phyloP scores from a whole-genome alignment of 35 echinoderm and acorn worm genomes.

The Amphiura filiformis region DNA sequence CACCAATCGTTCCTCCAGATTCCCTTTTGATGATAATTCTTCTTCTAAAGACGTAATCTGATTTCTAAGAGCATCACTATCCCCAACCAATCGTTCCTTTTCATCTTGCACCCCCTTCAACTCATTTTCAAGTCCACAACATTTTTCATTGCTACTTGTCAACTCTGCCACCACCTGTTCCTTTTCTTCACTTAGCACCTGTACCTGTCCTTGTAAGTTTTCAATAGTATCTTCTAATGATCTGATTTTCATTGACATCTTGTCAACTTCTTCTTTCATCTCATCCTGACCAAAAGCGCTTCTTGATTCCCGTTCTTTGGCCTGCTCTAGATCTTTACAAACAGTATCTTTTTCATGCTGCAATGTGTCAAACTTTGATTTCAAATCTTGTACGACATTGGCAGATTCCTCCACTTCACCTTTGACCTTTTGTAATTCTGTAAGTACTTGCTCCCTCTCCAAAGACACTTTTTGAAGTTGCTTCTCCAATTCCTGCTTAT shows the following conservation, averaged over 20 bases:
- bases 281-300: neutral
- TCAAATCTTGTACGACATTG: neutral
- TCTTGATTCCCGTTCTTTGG: neutral
- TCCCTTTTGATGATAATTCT: conserved; percentile 10
- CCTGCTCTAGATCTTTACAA: conserved; percentile 13
- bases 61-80: neutral
- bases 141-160: conserved; percentile 28
- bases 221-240: neutral
- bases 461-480: conserved; percentile 1
- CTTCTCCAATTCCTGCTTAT: conserved; percentile 22
- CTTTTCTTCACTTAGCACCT: conserved; percentile 15
- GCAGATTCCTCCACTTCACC: conserved; percentile 29
- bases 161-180: conserved; percentile 3
- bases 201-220: neutral
- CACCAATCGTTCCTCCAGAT: conserved; percentile 1
- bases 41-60: conserved; percentile 9
- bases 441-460: conserved; percentile 21
- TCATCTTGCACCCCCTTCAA: conserved; percentile 19
- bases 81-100: neutral
- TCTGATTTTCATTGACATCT: neutral
- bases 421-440: conserved; percentile 14
- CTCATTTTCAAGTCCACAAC: neutral
- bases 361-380: conserved; percentile 6
- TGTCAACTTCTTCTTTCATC: conserved; percentile 31
- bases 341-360: neutral